Evolutionary conservation across 2,797 vertebrate genomes (phyloP).

Genomic region (Alexandromys oeconomus): DNA sequence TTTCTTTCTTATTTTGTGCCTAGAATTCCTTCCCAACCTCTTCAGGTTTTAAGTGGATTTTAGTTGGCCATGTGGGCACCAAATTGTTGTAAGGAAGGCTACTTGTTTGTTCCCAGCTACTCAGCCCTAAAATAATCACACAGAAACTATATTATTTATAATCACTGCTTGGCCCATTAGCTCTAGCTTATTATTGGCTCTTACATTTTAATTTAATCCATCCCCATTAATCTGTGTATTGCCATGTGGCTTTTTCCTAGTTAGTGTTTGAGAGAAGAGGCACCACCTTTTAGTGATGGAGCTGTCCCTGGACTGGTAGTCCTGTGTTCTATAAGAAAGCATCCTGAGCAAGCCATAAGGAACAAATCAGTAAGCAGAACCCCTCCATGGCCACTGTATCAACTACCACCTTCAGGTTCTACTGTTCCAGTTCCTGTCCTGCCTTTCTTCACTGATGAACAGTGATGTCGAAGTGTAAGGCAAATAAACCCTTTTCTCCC

Average conservation of each 20-base stretch:
- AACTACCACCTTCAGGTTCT: background rate
- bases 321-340: background rate
- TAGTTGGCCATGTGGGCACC: too few relatives aligned
- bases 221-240: too few relatives aligned
- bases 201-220: too few relatives aligned
- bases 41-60: too few relatives aligned
- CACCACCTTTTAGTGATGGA: background rate
- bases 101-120: too few relatives aligned
- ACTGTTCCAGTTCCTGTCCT: background rate
- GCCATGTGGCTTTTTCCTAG: background rate
- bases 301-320: background rate
- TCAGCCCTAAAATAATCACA: too few relatives aligned
- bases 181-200: too few relatives aligned
- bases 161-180: too few relatives aligned
- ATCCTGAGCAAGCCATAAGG: background rate
- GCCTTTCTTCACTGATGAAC: background rate
- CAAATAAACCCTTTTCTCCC: background rate
- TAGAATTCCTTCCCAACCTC: too few relatives aligned
- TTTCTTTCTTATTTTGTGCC: too few relatives aligned
- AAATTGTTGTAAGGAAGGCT: too few relatives aligned
- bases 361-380: background rate
- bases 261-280: background rate
- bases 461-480: background rate
- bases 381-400: background rate
- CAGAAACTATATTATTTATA: too few relatives aligned